Conservation (phyloP, 2,797 vertebrate species). For the Pelobates cultripes region DNA sequence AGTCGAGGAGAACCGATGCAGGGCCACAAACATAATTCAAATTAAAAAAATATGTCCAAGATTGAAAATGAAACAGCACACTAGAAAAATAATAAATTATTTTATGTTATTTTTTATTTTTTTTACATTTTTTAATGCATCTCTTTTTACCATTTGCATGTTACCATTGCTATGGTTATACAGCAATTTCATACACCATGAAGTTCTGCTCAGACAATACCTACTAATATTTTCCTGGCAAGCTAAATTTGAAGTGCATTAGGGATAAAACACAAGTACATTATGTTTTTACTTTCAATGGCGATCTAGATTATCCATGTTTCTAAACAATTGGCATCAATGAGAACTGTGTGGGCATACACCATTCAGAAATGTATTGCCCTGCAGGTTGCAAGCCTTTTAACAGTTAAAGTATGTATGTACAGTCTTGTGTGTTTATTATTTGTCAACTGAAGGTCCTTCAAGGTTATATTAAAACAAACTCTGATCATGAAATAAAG, state of each 20-base stretch:
- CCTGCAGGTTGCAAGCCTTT: constrained; percentile 1
- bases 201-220: too few species aligned
- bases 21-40: too few species aligned
- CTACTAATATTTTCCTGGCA: not conserved
- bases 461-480: constrained; percentile 12
- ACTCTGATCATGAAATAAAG: not conserved
- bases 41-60: too few species aligned
- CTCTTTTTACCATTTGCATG: too few species aligned
- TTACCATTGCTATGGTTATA: too few species aligned
- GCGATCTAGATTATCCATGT: constrained; percentile 17
- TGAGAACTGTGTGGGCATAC: not conserved
- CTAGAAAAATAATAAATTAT: too few species aligned
- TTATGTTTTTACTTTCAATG: not conserved
- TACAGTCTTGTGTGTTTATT: not conserved
- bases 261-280: not conserved
- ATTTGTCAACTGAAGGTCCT: not conserved
- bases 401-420: not conserved
- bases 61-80: too few species aligned
- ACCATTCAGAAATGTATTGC: not conserved
- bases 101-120: too few species aligned
- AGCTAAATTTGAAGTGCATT: constrained; percentile 12
- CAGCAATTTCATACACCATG: too few species aligned
- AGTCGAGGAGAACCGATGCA: too few species aligned
- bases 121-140: too few species aligned
- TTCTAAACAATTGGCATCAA: constrained; percentile 7